Conservation (phyloP, 2,888 invertebrate species). For the Hipparchia semele region DNA sequence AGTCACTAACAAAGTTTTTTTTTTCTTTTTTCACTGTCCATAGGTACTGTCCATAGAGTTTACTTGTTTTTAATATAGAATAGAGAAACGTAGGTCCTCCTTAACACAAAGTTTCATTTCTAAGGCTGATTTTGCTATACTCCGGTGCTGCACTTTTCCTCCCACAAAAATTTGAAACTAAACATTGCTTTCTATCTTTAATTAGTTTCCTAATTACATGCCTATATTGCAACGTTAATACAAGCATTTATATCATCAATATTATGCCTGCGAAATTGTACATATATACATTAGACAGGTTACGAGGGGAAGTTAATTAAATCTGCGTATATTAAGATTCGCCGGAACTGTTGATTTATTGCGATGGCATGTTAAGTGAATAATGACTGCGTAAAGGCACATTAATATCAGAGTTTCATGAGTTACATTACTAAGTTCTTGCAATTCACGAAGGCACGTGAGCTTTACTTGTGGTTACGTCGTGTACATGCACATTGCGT, state of each 20-base stretch:
- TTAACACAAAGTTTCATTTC: no score
- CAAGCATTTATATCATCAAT: background rate
- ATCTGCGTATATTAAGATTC: constrained; percentile 20
- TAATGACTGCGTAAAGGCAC: background rate
- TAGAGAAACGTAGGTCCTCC: no score
- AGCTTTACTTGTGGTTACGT: no score
- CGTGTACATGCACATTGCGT: no score
- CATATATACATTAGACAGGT: background rate
- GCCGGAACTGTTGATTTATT: constrained; percentile 20
- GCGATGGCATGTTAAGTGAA: background rate
- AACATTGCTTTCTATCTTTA: background rate
- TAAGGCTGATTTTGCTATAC: no score
- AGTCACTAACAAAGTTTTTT: no score
- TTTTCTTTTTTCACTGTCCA: no score
- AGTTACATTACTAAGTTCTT: background rate
- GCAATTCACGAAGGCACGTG: no score
- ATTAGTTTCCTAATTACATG: background rate
- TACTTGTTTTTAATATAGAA: no score
- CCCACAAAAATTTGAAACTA: no score
- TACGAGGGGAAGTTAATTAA: constrained; percentile 23
- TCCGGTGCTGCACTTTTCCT: no score
- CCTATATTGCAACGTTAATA: background rate
- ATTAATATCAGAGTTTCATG: background rate
- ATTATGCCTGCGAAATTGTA: background rate
- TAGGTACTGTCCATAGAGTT: no score